Base-by-base conservation (phyloP, 2,113 vertebrate genomes). In the Gymnarchus niloticus region DNA sequence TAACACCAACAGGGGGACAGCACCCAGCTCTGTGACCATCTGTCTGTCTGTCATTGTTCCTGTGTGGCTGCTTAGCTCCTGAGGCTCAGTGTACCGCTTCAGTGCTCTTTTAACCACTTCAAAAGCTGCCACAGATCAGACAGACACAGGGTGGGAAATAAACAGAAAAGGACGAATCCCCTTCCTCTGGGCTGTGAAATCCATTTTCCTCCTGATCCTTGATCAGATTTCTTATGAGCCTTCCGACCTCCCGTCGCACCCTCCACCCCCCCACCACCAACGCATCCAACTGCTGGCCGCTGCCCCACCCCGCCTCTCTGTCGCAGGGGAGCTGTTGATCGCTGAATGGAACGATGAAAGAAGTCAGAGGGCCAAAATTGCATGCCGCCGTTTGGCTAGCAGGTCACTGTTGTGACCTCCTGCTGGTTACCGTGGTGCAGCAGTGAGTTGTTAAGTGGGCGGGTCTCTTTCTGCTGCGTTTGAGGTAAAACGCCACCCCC, bases 401-500 rank as follows among this genome's bases (percentile, higher is more conserved):
- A 87, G 87, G 84, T 86, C 90, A 86, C 85, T 90, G 90, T 84
- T 91, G 85, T 91, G 92, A 91, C 88, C 87, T 87, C 91, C 87
- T 91, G 83, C 83, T 88, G 81, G 17, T 73, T 41, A 89, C 93
- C 92, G 91, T 88, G 77, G 4, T 77, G 87, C 87, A 87, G n/a
- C 21, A 69, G 37, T 25, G 33, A 21, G 54, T 51, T 78, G 56
- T 37, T 28, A 59, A n/a, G 78, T 46, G 83, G 76, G 78, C 85
- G 12, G 83, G 48, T 17, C 28, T 33, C 25, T 37, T 82, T 94
- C 92, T 93, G 92, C 91, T 89, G 91, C 91, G 92, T 89, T 92
- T 56, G 86, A 94, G 92, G 89, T 92, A 93, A n/a, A 95, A 91
- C 92, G 92, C 88, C 90, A 89, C 86, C 87, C 93, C 94, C 94